Evolutionary conservation across 2,888 invertebrate species (phyloP).

Genomic region (Caenorhabditis sp.): DNA sequence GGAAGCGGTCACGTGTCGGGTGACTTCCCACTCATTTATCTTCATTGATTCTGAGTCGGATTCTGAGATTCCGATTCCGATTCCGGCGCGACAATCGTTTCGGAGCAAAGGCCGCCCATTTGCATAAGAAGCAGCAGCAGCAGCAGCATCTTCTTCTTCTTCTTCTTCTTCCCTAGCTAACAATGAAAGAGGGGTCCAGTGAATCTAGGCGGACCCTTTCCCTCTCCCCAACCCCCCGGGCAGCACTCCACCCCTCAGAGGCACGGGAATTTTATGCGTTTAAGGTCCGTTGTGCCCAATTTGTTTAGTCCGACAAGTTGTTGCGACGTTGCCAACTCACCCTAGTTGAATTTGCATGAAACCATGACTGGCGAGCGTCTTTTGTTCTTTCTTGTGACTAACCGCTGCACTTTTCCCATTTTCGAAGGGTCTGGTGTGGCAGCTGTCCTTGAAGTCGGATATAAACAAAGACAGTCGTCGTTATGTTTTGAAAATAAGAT

Average conservation of each 20-base stretch:
- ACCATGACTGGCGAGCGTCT: slow-evolving; percentile 28
- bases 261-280: slow-evolving; percentile 53
- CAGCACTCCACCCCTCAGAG: slow-evolving; percentile 39
- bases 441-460: too few relatives aligned
- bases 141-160: slow-evolving; percentile 16
- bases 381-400: background rate
- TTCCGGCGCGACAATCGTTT: slow-evolving; percentile 28
- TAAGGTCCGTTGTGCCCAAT: slow-evolving; percentile 52
- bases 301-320: slow-evolving; percentile 30
- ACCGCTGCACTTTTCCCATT: too few relatives aligned
- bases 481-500: too few relatives aligned
- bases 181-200: slow-evolving; percentile 46
- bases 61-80: background rate
- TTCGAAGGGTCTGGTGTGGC: too few relatives aligned
- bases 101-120: slow-evolving; percentile 50
- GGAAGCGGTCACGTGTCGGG: slow-evolving; percentile 33
- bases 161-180: slow-evolving; percentile 30
- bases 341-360: slow-evolving; percentile 55
- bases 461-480: too few relatives aligned
- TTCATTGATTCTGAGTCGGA: slow-evolving; percentile 22
- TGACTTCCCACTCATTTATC: slow-evolving; percentile 23
- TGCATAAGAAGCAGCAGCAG: slow-evolving; percentile 46
- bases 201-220: slow-evolving; percentile 45
- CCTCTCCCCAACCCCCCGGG: slow-evolving; percentile 28
- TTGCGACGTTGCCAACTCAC: slow-evolving; percentile 6